These are phyloP conservation scores for Bellardia bayeri DNA, from an alignment of 2,888 invertebrate species.

Conservation along the genomic window DNA sequence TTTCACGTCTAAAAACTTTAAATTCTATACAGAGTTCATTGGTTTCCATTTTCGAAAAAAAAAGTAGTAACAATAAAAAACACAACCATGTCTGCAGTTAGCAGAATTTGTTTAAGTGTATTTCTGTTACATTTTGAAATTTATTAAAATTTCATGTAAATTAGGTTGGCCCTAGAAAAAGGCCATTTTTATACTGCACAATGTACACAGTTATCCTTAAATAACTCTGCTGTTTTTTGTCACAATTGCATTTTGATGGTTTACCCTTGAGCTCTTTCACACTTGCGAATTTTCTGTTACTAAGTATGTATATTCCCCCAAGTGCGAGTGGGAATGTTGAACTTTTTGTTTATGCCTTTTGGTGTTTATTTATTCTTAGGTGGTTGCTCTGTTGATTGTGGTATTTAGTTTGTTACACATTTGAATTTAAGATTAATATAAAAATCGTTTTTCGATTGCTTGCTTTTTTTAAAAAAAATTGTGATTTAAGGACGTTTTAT, in stretches of 20 bases:
- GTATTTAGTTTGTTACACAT: no score
- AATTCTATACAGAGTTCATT: conserved; percentile 16
- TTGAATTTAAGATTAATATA: no score
- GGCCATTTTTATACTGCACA: background rate
- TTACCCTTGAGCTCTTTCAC: background rate
- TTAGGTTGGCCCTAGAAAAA: background rate
- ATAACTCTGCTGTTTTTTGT: background rate
- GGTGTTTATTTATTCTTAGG: no score
- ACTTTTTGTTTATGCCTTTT: background rate
- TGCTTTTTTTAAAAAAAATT: no score
- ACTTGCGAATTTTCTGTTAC: background rate
- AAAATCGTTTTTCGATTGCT: no score
- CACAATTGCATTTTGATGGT: background rate
- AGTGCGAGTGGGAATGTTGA: background rate
- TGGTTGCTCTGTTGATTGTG: no score
- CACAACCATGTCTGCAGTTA: background rate
- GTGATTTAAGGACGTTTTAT: no score
- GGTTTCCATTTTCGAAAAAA: background rate
- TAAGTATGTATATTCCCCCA: background rate
- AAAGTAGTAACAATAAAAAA: background rate
- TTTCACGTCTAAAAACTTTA: conserved; percentile 12
- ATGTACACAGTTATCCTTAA: background rate
- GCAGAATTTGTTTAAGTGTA: background rate
- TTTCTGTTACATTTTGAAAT: background rate
- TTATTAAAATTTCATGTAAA: background rate